Conservation (phyloP, 2,797 vertebrate genomes). For the Malacoctenus gilli region DNA sequence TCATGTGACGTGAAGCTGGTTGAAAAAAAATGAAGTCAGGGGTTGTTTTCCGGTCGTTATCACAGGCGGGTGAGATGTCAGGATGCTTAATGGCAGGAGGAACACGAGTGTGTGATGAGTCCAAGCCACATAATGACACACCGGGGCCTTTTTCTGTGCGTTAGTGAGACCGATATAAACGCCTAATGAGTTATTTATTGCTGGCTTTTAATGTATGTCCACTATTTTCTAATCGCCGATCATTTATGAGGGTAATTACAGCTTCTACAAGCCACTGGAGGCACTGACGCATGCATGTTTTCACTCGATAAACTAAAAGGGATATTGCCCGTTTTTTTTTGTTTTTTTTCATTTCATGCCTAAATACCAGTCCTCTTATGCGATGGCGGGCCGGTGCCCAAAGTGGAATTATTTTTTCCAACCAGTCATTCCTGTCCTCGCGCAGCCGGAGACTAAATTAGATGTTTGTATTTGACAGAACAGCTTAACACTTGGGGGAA, state of each 20-base stretch:
- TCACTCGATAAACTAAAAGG: constrained; percentile 65
- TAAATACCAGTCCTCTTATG: constrained; percentile 78
- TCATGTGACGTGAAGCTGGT: too few relatives aligned
- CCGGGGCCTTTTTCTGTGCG: constrained; percentile 51
- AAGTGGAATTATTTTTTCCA: constrained; percentile 79
- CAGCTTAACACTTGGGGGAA: constrained; percentile 67
- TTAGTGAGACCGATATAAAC: constrained; percentile 51
- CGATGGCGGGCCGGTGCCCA: constrained; percentile 65
- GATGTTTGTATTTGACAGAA: constrained; percentile 79
- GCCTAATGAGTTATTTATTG: constrained; percentile 55
- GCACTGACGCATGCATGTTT: constrained; percentile 55
- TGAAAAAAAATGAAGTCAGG: constrained; percentile 42
- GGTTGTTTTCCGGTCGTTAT: constrained; percentile 40
- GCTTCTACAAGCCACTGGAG: constrained; percentile 52
- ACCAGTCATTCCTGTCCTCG: constrained; percentile 72
- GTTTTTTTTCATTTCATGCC: constrained; percentile 76
- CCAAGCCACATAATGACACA: constrained; percentile 63
- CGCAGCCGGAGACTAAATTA: constrained; percentile 76
- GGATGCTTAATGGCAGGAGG: constrained; percentile 48
- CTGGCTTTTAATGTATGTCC: constrained; percentile 1
- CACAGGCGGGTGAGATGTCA: constrained; percentile 39
- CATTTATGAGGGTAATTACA: constrained; percentile 62
- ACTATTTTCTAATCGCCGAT: constrained; percentile 33
- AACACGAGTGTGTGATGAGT: constrained; percentile 34
- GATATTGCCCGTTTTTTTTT: constrained; percentile 71